Conservation (phyloP, 1,140 invertebrate genomes). For the Scylla paramamosain region DNA sequence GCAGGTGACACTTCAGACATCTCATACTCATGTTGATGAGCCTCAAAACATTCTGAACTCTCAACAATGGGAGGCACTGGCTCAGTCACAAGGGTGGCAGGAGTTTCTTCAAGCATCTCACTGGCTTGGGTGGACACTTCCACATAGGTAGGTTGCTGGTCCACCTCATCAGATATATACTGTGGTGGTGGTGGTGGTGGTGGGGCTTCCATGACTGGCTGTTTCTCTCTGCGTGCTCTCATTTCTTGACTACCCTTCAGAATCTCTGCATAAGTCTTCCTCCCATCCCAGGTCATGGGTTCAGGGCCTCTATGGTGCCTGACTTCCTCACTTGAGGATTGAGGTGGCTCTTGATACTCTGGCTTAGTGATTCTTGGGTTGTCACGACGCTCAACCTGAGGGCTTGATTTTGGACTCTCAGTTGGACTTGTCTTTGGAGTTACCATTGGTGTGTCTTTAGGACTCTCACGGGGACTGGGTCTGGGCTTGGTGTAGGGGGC, state of each 20-base stretch:
- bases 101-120: constrained; percentile 5
- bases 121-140: constrained; percentile 31
- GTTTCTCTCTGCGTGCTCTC: constrained; percentile 58
- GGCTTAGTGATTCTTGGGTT: background rate
- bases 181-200: background rate
- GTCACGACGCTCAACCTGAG: constrained; percentile 57
- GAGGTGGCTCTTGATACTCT: constrained; percentile 31
- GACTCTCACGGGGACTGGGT: constrained; percentile 64
- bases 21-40: constrained; percentile 29
- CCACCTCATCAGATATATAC: background rate
- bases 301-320: background rate
- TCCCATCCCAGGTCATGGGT: constrained; percentile 66
- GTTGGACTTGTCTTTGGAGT: constrained; percentile 71
- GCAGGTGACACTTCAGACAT: background rate
- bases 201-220: background rate
- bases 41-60: constrained; percentile 30
- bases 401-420: constrained; percentile 66
- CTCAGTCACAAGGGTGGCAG: background rate
- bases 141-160: background rate
- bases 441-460: constrained; percentile 67
- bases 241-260: constrained; percentile 72
- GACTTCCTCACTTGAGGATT: background rate
- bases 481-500: constrained; percentile 45
- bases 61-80: constrained; percentile 21
- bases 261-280: constrained; percentile 76